These are phyloP conservation scores for Heliconius cydno DNA, from an alignment of 2,888 invertebrate genomes.

Conservation along the genomic window DNA sequence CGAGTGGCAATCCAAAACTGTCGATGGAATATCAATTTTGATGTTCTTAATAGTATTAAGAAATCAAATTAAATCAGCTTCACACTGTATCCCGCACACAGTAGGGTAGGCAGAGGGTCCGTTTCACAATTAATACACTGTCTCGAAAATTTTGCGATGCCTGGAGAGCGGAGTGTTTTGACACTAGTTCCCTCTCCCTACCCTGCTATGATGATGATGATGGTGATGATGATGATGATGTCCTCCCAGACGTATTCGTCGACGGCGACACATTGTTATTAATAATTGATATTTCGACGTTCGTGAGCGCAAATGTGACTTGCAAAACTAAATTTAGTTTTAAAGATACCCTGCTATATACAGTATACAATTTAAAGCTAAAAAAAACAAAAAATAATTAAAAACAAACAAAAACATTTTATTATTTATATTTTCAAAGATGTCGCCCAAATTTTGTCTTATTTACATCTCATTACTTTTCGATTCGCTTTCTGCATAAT, in stretches of 20 bases:
- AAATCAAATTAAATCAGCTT: too few relatives aligned
- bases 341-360: not conserved
- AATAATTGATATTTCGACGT: too few relatives aligned
- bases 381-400: not conserved
- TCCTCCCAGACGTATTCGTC: too few relatives aligned
- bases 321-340: too few relatives aligned
- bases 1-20: not conserved
- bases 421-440: not conserved
- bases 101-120: too few relatives aligned
- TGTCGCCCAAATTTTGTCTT: not conserved
- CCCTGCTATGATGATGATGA: not conserved
- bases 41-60: not conserved
- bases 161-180: too few relatives aligned
- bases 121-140: not conserved
- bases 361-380: not conserved
- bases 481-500: slow-evolving; percentile 14
- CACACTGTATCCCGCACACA: too few relatives aligned
- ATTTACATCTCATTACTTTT: slow-evolving; percentile 2
- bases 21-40: slow-evolving; percentile 8
- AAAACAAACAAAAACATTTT: slow-evolving; percentile 18
- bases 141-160: not conserved
- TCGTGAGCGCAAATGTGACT: too few relatives aligned
- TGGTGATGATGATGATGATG: too few relatives aligned
- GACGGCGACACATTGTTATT: too few relatives aligned
- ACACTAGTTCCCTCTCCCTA: not conserved